Percentiles rank a stretch among this genome's conserved stretches.
These are phyloP conservation scores for Amblyopsis rosae DNA, from an alignment of 2,113 vertebrate genomes.

Conservation along the genomic window DNA sequence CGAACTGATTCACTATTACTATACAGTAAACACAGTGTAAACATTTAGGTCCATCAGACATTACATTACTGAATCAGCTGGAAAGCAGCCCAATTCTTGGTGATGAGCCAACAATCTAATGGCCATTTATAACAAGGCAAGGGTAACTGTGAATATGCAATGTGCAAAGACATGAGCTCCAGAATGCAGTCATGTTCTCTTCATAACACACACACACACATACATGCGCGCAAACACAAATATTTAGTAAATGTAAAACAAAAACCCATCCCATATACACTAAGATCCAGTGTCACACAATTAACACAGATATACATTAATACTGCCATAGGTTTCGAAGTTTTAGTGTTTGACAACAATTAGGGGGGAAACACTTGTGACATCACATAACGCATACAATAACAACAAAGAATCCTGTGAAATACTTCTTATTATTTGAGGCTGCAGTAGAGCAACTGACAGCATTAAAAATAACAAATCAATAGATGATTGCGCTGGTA, in stretches of 20 bases:
- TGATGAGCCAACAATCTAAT: constrained; percentile 1
- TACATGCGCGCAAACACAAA: constrained; percentile 28
- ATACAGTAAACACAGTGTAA: neutral
- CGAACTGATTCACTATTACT: neutral
- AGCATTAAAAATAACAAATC: constrained; percentile 24
- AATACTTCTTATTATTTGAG: constrained; percentile 34
- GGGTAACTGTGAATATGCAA: too few relatives aligned
- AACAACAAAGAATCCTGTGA: constrained; percentile 66
- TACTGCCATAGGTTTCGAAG: neutral
- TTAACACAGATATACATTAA: neutral
- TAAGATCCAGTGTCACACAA: neutral
- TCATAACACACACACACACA: neutral
- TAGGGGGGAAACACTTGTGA: neutral
- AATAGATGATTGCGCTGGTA: constrained; percentile 24
- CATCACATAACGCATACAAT: constrained; percentile 41
- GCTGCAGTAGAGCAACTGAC: constrained; percentile 7
- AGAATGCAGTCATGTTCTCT: too few relatives aligned
- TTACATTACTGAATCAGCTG: neutral
- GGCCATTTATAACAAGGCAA: constrained; percentile 4
- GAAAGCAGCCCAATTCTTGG: neutral
- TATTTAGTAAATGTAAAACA: constrained; percentile 25
- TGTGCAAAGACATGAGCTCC: too few relatives aligned
- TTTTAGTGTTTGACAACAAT: constrained; percentile 16
- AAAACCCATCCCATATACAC: constrained; percentile 3
- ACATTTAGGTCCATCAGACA: constrained; percentile 25